These are phyloP conservation scores for Uropsilus gracilis DNA, from an alignment of 2,113 vertebrate species.

Conservation along the genomic window DNA sequence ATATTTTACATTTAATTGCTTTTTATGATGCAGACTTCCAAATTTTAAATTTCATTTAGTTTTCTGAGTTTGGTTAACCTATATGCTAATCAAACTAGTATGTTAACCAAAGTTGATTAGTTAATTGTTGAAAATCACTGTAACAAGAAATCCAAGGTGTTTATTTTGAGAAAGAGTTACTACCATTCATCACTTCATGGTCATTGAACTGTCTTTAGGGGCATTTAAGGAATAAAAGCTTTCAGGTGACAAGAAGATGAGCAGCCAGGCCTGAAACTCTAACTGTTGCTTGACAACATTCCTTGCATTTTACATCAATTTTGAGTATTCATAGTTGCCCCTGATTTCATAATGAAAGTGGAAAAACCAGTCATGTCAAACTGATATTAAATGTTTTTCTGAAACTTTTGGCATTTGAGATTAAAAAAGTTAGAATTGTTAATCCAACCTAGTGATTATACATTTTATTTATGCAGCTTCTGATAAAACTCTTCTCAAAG, in stretches of 20 bases:
- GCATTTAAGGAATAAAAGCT: conserved; percentile 4
- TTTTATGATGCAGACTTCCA: neutral
- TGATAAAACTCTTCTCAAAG: conserved; percentile 20
- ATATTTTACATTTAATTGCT: neutral
- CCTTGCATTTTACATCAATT: conserved; percentile 40
- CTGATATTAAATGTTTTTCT: conserved; percentile 2
- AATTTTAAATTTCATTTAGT: conserved; percentile 39
- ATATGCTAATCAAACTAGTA: neutral
- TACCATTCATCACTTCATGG: conserved; percentile 12
- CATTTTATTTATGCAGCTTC: neutral
- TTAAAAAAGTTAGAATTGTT: conserved; percentile 16
- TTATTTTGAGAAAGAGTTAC: conserved; percentile 26
- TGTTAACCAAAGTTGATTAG: neutral
- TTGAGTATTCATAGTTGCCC: neutral
- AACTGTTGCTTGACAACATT: conserved; percentile 41
- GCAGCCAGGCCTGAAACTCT: neutral
- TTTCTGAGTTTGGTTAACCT: neutral
- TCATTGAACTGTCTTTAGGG: neutral
- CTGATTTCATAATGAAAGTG: conserved; percentile 60
- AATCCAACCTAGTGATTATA: neutral
- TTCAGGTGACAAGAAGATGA: conserved; percentile 10
- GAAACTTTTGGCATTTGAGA: conserved; percentile 36
- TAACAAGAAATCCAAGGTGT: neutral
- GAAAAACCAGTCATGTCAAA: conserved; percentile 49
- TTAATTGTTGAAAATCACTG: neutral